These are phyloP conservation scores for Oncorhynchus keta DNA, from an alignment of 2,113 vertebrate species.

Conservation along the genomic window DNA sequence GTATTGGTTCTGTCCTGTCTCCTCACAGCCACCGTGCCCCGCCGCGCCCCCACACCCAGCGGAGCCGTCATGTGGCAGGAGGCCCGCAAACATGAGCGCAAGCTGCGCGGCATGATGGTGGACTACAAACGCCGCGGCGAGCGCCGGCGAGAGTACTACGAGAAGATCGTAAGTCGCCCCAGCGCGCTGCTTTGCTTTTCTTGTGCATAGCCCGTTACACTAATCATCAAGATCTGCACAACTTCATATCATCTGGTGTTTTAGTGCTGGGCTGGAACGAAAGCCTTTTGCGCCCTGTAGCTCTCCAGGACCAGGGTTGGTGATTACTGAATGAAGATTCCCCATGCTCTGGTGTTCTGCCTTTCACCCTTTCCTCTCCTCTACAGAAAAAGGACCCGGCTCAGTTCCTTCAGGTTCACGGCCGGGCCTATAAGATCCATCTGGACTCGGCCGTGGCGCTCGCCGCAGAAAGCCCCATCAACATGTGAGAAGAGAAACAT, in stretches of 20 bases:
- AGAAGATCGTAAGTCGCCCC: conserved; percentile 85
- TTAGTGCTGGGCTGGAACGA: background rate
- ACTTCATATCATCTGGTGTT: too few relatives aligned
- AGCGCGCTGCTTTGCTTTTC: too few relatives aligned
- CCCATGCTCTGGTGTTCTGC: background rate
- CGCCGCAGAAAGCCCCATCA: conserved; percentile 91
- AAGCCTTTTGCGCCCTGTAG: too few relatives aligned
- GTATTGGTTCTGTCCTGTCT: background rate
- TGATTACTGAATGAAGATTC: background rate
- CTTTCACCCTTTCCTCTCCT: background rate
- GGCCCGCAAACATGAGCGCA: conserved; percentile 93
- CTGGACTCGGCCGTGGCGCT: conserved; percentile 91
- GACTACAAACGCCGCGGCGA: conserved; percentile 93
- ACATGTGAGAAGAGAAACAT: conserved; percentile 80
- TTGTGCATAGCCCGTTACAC: too few relatives aligned
- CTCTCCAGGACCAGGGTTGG: too few relatives aligned
- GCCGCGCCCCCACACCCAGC: conserved; percentile 75
- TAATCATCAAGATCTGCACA: background rate
- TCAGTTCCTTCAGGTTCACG: conserved; percentile 95
- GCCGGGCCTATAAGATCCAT: conserved; percentile 91
- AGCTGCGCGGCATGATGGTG: conserved; percentile 96
- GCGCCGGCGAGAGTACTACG: conserved; percentile 90
- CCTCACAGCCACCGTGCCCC: conserved; percentile 73
- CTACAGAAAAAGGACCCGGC: conserved; percentile 93
- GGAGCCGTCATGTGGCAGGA: conserved; percentile 93